Evolutionary conservation across 1,140 invertebrate species (phyloP).

Genomic region (Coptotermes formosanus): DNA sequence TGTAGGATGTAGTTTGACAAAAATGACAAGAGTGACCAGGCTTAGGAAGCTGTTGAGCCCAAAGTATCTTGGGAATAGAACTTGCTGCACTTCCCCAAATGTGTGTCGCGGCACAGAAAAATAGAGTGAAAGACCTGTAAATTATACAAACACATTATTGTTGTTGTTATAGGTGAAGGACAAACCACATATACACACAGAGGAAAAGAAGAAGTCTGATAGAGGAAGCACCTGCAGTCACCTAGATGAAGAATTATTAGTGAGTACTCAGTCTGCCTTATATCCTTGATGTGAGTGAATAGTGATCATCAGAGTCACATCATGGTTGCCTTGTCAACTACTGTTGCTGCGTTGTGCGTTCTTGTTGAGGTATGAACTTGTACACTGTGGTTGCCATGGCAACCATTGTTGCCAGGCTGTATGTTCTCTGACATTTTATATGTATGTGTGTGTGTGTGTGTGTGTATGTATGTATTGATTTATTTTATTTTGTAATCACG

Average conservation of each 20-base stretch:
- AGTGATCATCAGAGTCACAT: no score
- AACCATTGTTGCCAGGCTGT: no score
- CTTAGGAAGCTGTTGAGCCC: slow-evolving; percentile 71
- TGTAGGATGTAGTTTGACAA: slow-evolving; percentile 56
- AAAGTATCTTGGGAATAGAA: slow-evolving; percentile 84
- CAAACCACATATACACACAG: not conserved
- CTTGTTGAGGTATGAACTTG: no score
- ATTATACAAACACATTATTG: slow-evolving; percentile 34
- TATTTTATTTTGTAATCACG: no score
- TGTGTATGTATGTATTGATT: no score
- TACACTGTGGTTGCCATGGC: no score
- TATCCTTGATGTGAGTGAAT: not conserved
- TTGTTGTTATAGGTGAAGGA: not conserved
- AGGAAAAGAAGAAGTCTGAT: not conserved
- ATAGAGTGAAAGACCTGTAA: slow-evolving; percentile 74
- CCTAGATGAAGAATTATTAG: not conserved
- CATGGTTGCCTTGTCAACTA: no score
- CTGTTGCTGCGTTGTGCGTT: no score
- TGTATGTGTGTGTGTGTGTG: no score
- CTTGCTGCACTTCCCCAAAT: slow-evolving; percentile 78
- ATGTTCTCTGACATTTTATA: no score
- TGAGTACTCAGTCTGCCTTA: slow-evolving; percentile 19
- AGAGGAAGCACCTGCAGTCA: not conserved
- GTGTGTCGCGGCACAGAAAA: slow-evolving; percentile 77
- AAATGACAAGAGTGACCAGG: slow-evolving; percentile 68